Conservation (phyloP, 1,140 invertebrate species). For the Trialeurodes vaporariorum region DNA sequence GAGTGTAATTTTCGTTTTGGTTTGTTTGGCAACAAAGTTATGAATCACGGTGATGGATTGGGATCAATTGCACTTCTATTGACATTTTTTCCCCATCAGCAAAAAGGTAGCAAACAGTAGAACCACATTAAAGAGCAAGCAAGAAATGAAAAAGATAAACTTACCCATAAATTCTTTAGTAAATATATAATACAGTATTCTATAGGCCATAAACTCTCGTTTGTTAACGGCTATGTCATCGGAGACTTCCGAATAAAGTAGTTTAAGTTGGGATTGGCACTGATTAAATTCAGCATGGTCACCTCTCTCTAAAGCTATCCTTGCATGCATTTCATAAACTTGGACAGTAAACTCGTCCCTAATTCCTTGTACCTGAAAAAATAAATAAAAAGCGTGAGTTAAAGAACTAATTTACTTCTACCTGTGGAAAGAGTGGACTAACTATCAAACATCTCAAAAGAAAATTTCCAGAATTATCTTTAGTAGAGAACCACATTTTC, state of each 20-base stretch:
- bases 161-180: conserved; percentile 92
- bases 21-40: conserved; percentile 4
- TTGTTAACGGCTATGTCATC: conserved; percentile 41
- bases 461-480: too few relatives aligned
- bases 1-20: conserved; percentile 5
- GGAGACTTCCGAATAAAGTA: conserved; percentile 70
- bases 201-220: conserved; percentile 89
- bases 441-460: too few relatives aligned
- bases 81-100: neutral
- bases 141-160: conserved; percentile 21
- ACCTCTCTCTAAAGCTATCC: conserved; percentile 91
- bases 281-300: conserved; percentile 99
- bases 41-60: neutral
- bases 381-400: too few relatives aligned
- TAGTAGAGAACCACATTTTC: too few relatives aligned
- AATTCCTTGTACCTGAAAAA: conserved; percentile 77
- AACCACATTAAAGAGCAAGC: neutral
- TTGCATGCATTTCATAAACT: conserved; percentile 96
- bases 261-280: conserved; percentile 93
- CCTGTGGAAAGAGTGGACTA: too few relatives aligned
- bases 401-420: too few relatives aligned
- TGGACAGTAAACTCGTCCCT: conserved; percentile 85
- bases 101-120: neutral
- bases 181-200: conserved; percentile 93
- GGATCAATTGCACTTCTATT: neutral